Evolutionary conservation across 2,113 vertebrate species (phyloP).

Genomic region (Sciurus niger): DNA sequence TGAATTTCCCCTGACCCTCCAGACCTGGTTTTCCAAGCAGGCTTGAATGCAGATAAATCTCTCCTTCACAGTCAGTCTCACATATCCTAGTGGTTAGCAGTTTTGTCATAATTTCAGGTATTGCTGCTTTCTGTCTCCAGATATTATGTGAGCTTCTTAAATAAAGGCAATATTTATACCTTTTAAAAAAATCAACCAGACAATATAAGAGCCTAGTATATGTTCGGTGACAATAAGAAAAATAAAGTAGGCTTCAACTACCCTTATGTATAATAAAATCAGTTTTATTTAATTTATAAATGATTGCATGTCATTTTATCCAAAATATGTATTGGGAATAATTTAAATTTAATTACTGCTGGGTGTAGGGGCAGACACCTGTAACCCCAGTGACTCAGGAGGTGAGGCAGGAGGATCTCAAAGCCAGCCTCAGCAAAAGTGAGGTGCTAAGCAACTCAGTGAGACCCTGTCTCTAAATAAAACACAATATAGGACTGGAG

Average conservation of each 20-base stretch:
- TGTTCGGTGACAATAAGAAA: constrained; percentile 29
- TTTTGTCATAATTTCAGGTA: not conserved
- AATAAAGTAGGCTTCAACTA: not conserved
- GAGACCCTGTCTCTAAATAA: too few species aligned
- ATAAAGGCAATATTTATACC: not conserved
- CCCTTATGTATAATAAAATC: not conserved
- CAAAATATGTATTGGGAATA: constrained; percentile 55
- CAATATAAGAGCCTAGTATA: constrained; percentile 6
- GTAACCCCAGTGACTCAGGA: too few species aligned
- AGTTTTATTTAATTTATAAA: constrained; percentile 54
- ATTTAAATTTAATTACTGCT: constrained; percentile 44
- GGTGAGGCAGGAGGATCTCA: too few species aligned
- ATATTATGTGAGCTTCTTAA: constrained; percentile 8
- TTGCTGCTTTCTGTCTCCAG: constrained; percentile 27
- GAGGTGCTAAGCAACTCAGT: too few species aligned
- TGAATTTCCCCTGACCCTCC: not conserved
- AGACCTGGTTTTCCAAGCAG: not conserved
- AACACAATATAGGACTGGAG: too few species aligned
- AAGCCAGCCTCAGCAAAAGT: too few species aligned
- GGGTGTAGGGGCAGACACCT: too few species aligned
- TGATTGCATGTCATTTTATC: constrained; percentile 21
- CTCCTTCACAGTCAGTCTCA: not conserved
- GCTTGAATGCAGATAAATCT: not conserved
- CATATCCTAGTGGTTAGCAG: not conserved
- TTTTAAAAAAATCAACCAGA: not conserved